Percentiles rank a stretch among this genome's conserved stretches.
phyloP scores from a whole-genome alignment of 2,113 vertebrate genomes.

The Morone chrysops region DNA sequence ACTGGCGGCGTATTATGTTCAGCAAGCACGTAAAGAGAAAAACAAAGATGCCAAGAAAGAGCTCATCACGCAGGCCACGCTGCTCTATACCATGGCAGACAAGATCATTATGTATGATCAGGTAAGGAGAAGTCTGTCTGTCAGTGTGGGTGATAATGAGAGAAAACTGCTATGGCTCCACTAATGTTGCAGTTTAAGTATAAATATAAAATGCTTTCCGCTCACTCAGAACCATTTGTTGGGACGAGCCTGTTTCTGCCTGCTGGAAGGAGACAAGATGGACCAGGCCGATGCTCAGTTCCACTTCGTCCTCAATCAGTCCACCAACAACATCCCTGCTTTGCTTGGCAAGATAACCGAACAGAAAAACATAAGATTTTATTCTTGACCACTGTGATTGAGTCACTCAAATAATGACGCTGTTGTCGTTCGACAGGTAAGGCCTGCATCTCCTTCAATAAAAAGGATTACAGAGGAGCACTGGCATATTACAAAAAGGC shows the following conservation, averaged over 20 bases:
- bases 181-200: not conserved
- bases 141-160: not conserved
- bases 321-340: constrained; percentile 98
- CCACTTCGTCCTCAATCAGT: constrained; percentile 99
- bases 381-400: not conserved
- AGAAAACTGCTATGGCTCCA: not conserved
- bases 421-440: constrained; percentile 87
- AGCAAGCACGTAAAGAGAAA: constrained; percentile 97
- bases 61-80: constrained; percentile 97
- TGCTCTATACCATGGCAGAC: constrained; percentile 99
- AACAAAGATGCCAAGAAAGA: constrained; percentile 99
- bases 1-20: constrained; percentile 97
- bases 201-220: constrained; percentile 24
- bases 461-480: constrained; percentile 98
- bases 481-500: constrained; percentile 99
- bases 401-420: constrained; percentile 4
- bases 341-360: constrained; percentile 88
- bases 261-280: constrained; percentile 99
- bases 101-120: constrained; percentile 99
- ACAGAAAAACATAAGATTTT: not conserved
- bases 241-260: constrained; percentile 98
- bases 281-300: constrained; percentile 99
- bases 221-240: constrained; percentile 94
- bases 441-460: constrained; percentile 99
- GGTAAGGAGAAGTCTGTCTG: constrained; percentile 81